Evolutionary conservation across 92 coral and sea anemone species (phyloP).

Genomic region (Porites cylindrica): DNA sequence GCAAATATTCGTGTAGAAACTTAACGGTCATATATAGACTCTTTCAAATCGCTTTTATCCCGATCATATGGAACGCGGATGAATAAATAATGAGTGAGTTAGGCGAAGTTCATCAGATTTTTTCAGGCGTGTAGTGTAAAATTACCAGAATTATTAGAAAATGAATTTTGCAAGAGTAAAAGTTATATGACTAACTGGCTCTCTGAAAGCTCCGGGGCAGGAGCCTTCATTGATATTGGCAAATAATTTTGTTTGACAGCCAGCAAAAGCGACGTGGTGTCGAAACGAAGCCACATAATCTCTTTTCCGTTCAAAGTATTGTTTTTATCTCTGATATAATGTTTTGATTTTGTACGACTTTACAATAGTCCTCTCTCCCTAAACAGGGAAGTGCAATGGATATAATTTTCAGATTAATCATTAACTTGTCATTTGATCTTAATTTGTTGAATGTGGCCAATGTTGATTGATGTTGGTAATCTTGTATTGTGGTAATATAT

Average conservation of each 20-base stretch:
- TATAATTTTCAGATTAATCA: neutral
- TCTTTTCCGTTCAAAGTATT: neutral
- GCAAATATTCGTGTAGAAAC: neutral
- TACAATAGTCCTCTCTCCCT: neutral
- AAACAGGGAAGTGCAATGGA: slow-evolving; percentile 21
- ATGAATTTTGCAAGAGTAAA: neutral
- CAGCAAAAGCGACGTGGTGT: neutral
- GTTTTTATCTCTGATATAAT: neutral
- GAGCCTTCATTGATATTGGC: neutral
- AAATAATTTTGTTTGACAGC: slow-evolving; percentile 4
- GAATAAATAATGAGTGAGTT: slow-evolving; percentile 64
- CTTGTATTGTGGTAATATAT: neutral
- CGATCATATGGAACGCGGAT: slow-evolving; percentile 72
- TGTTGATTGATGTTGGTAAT: neutral
- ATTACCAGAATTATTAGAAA: neutral
- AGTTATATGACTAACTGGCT: neutral
- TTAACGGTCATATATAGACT: slow-evolving; percentile 50
- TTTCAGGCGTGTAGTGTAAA: slow-evolving; percentile 38
- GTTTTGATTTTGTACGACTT: neutral
- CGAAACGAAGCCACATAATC: neutral
- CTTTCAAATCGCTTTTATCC: slow-evolving; percentile 32
- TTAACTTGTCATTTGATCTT: neutral
- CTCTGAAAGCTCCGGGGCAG: neutral
- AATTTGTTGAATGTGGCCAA: neutral
- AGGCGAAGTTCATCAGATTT: slow-evolving; percentile 32